Evolutionary conservation across 2,888 invertebrate species (phyloP).

Genomic region (Rotaria socialis): DNA sequence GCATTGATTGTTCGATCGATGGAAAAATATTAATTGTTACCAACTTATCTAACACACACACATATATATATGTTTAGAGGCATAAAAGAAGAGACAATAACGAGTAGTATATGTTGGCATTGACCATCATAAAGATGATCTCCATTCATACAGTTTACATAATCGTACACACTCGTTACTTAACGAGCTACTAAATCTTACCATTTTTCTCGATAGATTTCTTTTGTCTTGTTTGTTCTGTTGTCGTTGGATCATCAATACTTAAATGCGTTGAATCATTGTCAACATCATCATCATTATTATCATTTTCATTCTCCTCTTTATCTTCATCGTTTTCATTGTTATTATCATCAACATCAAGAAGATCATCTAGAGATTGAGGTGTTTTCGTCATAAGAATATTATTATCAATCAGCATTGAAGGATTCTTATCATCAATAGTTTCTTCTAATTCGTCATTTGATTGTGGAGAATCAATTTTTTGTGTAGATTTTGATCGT

Average conservation of each 20-base stretch:
- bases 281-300: background rate
- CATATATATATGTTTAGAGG: too few relatives aligned
- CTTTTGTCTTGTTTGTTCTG: conserved; percentile 10
- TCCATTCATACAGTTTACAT: conserved; percentile 7
- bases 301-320: background rate
- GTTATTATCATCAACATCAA: conserved; percentile 22
- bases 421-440: background rate
- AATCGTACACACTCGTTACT: background rate
- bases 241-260: conserved; percentile 1
- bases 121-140: background rate
- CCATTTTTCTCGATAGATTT: conserved; percentile 26
- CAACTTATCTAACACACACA: background rate
- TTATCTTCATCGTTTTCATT: background rate
- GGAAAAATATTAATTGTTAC: background rate
- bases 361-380: background rate
- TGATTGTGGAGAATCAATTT: background rate
- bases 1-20: background rate
- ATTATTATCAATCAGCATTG: background rate
- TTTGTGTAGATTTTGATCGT: background rate
- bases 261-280: background rate
- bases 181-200: conserved; percentile 17
- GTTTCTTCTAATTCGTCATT: background rate
- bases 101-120: background rate
- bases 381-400: conserved; percentile 4
- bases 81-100: background rate